Conservation (phyloP, 2,888 invertebrate species). For the Drosophila subsilvestris region DNA sequence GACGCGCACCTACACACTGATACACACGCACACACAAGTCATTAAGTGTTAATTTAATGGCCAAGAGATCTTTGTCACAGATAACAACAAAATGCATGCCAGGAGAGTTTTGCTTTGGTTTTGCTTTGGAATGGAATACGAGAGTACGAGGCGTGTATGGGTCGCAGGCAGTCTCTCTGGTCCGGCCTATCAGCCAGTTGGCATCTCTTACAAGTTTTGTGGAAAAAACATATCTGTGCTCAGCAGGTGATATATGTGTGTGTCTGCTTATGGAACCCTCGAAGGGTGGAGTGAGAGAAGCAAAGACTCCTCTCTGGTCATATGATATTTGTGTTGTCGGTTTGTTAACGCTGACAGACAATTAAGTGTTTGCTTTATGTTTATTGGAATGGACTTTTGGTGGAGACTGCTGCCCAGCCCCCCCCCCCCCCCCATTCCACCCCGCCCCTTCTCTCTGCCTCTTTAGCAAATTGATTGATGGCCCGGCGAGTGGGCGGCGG, state of each 20-base stretch:
- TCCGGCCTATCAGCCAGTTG: constrained; percentile 63
- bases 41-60: constrained; percentile 81
- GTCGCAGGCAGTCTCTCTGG: constrained; percentile 42
- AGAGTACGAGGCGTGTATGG: constrained; percentile 19
- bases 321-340: constrained; percentile 80
- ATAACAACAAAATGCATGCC: constrained; percentile 59
- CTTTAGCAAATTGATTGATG: constrained; percentile 79
- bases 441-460: constrained; percentile 38
- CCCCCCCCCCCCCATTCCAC: constrained; percentile 12
- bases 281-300: constrained; percentile 10
- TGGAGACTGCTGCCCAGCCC: constrained; percentile 28
- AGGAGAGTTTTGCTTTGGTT: constrained; percentile 39
- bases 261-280: constrained; percentile 60
- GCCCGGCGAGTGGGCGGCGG: constrained; percentile 31
- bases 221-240: constrained; percentile 68
- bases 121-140: neutral
- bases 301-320: constrained; percentile 56
- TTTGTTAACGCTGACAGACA: constrained; percentile 80
- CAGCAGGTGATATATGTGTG: constrained; percentile 78
- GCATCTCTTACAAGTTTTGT: constrained; percentile 79
- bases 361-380: constrained; percentile 80
- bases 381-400: constrained; percentile 74
- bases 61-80: constrained; percentile 79
- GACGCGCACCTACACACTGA: constrained; percentile 60
- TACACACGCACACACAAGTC: constrained; percentile 66